These are phyloP conservation scores for Panzeria rudis DNA, from an alignment of 2,888 invertebrate species.

Conservation along the genomic window DNA sequence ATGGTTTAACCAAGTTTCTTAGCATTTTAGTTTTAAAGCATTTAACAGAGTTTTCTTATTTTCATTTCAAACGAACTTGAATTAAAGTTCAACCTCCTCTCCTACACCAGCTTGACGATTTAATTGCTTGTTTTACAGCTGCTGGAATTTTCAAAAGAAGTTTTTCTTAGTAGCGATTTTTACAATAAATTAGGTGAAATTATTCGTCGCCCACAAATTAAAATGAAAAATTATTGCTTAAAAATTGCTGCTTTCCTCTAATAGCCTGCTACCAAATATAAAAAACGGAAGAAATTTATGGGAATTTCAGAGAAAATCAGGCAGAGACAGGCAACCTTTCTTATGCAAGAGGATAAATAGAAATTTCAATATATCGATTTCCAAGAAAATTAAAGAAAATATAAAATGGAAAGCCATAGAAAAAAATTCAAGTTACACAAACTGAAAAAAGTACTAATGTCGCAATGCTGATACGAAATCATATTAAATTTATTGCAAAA, in stretches of 20 bases:
- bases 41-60: neutral
- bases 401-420: neutral
- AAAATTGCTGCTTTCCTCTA: neutral
- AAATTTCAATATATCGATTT: neutral
- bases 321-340: neutral
- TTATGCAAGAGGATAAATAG: neutral
- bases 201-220: slow-evolving; percentile 28
- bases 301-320: neutral
- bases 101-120: neutral
- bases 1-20: no score
- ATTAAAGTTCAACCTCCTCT: slow-evolving; percentile 1
- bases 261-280: neutral
- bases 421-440: neutral
- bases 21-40: neutral
- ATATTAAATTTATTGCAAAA: no score
- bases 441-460: neutral
- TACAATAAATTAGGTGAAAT: neutral
- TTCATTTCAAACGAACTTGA: neutral
- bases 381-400: no score
- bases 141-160: neutral
- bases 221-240: slow-evolving; percentile 12
- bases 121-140: neutral
- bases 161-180: neutral
- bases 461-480: no score
- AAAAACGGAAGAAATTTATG: neutral